Conservation (phyloP, 2,797 vertebrate genomes). For the Hapalemur alaotrensis region DNA sequence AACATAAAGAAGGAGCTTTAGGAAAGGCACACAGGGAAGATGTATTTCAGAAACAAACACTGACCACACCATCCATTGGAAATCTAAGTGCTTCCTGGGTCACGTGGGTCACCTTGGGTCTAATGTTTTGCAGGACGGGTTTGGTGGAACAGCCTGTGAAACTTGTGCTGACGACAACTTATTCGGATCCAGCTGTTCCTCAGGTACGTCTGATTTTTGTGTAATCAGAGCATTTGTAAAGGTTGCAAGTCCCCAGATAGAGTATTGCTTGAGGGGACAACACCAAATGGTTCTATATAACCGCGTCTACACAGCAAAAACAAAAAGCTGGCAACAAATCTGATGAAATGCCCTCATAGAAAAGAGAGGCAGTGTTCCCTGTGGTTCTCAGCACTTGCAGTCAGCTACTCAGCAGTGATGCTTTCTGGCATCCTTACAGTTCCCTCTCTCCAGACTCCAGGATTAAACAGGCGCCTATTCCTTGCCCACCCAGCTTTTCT, state of each 20-base stretch:
- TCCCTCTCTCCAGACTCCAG: not conserved
- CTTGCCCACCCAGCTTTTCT: not conserved
- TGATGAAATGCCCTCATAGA: not conserved
- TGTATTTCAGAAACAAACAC: not conserved
- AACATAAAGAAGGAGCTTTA: not conserved
- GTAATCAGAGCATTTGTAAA: not conserved
- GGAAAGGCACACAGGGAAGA: not conserved
- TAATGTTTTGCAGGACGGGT: constrained; percentile 82
- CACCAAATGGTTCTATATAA: not conserved
- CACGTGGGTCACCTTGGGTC: rapidly evolving
- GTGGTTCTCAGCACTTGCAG: not conserved
- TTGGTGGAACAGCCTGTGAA: constrained; percentile 91
- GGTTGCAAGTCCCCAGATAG: not conserved
- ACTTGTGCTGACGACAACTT: constrained; percentile 84
- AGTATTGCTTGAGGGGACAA: not conserved
- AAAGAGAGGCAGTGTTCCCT: not conserved
- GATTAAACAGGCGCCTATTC: not conserved
- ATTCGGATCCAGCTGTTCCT: constrained; percentile 87
- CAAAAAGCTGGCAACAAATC: not conserved
- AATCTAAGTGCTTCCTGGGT: not conserved
- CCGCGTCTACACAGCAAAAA: not conserved
- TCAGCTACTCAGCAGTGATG: not conserved
- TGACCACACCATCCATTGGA: not conserved
- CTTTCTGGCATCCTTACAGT: not conserved
- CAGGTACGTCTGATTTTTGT: constrained; percentile 81